Base-by-base conservation (phyloP, 2,888 invertebrate genomes). In the Euclidia mi region DNA sequence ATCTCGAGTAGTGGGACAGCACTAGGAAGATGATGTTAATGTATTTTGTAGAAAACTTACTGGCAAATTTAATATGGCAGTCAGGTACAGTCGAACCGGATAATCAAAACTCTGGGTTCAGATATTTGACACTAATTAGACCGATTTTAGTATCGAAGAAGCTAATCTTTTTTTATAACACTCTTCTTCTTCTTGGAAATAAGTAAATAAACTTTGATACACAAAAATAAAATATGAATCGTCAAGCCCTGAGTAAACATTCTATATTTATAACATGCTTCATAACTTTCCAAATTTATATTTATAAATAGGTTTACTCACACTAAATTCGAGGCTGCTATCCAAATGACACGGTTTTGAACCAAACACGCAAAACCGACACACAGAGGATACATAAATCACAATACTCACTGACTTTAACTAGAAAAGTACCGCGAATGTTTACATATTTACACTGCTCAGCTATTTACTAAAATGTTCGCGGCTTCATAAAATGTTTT, bases 311-410 rank as follows among this genome's bases (percentile, higher is more conserved):
- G 14, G 14, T 14, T 14, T 34, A 32, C 6, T 11, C 12, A 32
- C 7, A n/a, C n/a, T 34, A 15, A 34, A 14, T 34, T 4, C 14
- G 15, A 7, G 34, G 14, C 12, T 2, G 1, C 7, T 12, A 25
- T 34, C 9, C 7, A 9, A 14, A 15, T 1, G 9, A 34, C 9
- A 34, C 4, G 1, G 12, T 12, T 15, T 9, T 0, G 9, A 12
- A 14, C 14, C 14, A 34, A 2, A 37, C 3, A 14, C 12, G 2
- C 15, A 35, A 35, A n/a, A 15, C n/a, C 10, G 18, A 37, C 18
- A 40, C n/a, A 40, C 40, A 11, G 1, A 40, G 40, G 40, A 40
- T 7, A 17, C 55, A 64, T 59, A 56, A 67, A 69, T 69, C 56
- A 41, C 32, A 18, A 40, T 14, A n/a, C 38, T 7, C 31, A 18